Evolutionary conservation across 2,113 vertebrate species (phyloP).

Genomic region (Sterrhoptilus dennistouni): DNA sequence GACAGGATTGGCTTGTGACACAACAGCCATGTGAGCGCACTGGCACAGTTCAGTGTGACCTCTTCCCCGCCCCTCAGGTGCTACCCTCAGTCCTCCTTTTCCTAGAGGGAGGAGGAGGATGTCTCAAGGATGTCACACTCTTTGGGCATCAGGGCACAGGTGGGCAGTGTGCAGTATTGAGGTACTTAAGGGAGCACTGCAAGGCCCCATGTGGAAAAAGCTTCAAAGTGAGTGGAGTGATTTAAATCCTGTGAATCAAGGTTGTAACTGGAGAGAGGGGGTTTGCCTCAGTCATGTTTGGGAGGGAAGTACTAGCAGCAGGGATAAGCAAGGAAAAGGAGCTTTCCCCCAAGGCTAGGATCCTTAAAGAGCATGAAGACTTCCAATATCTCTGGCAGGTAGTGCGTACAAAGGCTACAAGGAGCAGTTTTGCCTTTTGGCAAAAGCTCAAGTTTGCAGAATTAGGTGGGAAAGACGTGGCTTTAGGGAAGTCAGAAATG

Average conservation of each 20-base stretch:
- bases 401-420: rapidly evolving
- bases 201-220: rapidly evolving
- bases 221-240: neutral
- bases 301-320: neutral
- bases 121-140: rapidly evolving
- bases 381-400: neutral
- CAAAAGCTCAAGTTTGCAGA: neutral
- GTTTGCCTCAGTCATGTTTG: rapidly evolving
- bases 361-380: too few species aligned
- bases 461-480: neutral
- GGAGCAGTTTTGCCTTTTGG: neutral
- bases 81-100: neutral
- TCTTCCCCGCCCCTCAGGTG: too few species aligned
- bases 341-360: neutral
- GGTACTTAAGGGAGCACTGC: rapidly evolving
- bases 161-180: rapidly evolving
- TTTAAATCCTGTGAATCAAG: neutral
- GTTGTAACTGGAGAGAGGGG: neutral
- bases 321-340: neutral
- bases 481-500: neutral
- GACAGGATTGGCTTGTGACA: neutral
- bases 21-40: rapidly evolving
- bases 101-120: neutral
- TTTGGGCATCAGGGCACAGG: rapidly evolving
- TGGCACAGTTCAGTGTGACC: rapidly evolving